A percentile compares a stretch with the other conserved stretches of the same genome.
phyloP scores from a whole-genome alignment of 2,888 invertebrate genomes.

The Oasisia sp. region DNA sequence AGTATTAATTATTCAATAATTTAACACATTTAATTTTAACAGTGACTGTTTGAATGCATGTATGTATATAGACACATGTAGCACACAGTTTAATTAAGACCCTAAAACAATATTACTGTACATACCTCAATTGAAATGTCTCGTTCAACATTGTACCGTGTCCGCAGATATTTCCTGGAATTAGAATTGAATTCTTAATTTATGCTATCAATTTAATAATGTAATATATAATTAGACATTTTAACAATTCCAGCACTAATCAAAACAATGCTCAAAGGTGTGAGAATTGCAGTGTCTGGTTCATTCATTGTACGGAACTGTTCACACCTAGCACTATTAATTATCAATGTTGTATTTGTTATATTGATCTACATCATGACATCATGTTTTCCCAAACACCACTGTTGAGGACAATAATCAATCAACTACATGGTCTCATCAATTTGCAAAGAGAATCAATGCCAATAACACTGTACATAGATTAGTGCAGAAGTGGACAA shows the following conservation, averaged over 20 bases:
- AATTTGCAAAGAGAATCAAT: too few relatives aligned
- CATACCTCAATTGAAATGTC: constrained; percentile 47
- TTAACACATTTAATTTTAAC: neutral
- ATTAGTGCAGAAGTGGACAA: neutral
- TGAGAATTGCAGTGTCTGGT: too few relatives aligned
- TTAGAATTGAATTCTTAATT: neutral
- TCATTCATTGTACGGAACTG: too few relatives aligned
- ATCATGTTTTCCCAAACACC: too few relatives aligned
- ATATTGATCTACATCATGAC: too few relatives aligned
- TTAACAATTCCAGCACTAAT: neutral
- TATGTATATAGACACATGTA: neutral
- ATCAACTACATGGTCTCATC: too few relatives aligned
- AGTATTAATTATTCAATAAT: neutral
- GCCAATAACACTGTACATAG: neutral
- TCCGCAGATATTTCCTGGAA: constrained; percentile 46
- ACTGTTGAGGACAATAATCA: too few relatives aligned
- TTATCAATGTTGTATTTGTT: too few relatives aligned
- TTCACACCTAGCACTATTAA: too few relatives aligned
- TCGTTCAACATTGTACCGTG: constrained; percentile 46
- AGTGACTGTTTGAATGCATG: neutral
- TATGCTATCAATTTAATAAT: neutral
- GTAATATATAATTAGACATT: neutral
- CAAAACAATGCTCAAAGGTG: neutral
- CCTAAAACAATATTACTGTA: neutral
- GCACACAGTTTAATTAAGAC: neutral